phyloP scores from a whole-genome alignment of 2,888 invertebrate genomes.

The Aphelenchoides bicaudatus region DNA sequence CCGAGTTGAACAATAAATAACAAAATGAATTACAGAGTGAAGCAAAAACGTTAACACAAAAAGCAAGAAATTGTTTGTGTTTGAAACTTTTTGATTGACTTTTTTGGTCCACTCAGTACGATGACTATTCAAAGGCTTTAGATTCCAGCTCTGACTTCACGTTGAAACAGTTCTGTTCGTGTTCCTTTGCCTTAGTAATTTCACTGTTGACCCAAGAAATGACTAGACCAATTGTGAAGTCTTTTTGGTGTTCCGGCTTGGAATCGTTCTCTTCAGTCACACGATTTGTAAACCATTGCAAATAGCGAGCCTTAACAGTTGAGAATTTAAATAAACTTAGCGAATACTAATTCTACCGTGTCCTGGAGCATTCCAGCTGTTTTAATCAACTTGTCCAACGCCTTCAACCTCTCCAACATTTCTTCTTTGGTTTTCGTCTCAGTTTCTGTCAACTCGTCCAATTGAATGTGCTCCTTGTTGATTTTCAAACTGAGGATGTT shows the following conservation, averaged over 20 bases:
- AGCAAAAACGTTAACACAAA: too few relatives aligned
- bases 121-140: too few relatives aligned
- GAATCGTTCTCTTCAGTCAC: conserved; percentile 5
- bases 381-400: background rate
- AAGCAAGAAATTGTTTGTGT: too few relatives aligned
- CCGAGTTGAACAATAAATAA: too few relatives aligned
- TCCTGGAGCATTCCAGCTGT: background rate
- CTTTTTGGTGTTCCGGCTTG: background rate
- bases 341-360: background rate
- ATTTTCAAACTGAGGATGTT: background rate
- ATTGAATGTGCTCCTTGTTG: background rate
- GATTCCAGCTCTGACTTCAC: conserved; percentile 1
- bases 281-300: conserved; percentile 9
- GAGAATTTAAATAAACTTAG: background rate
- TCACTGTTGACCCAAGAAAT: background rate
- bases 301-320: background rate
- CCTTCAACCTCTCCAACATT: background rate
- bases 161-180: conserved; percentile 16
- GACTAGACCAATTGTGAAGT: conserved; percentile 10
- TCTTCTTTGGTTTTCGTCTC: conserved; percentile 1
- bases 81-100: too few relatives aligned
- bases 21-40: too few relatives aligned
- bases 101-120: too few relatives aligned
- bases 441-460: conserved; percentile 3
- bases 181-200: background rate